Conservation (phyloP, 2,113 vertebrate genomes). For the Muscicapa adusta region DNA sequence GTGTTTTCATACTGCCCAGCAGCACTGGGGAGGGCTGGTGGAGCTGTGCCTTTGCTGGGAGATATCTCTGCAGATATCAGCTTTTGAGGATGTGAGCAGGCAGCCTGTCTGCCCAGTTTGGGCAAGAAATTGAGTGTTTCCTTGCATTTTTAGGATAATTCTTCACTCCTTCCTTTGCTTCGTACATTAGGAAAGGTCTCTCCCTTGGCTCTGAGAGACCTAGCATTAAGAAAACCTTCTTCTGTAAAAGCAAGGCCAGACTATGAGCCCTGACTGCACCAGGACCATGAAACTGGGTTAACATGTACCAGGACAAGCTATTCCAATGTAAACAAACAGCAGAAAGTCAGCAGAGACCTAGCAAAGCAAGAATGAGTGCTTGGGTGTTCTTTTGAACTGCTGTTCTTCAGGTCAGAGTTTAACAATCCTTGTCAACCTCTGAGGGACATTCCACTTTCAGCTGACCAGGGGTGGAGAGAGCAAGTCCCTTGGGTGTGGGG, state of each 20-base stretch:
- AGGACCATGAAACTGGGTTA: neutral
- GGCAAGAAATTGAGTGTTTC: neutral
- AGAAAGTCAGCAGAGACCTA: neutral
- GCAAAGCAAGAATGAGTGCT: neutral
- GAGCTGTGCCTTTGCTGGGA: neutral
- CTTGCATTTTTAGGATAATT: neutral
- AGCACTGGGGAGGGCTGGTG: neutral
- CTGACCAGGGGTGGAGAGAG: neutral
- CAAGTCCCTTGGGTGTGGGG: neutral
- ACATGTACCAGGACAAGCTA: neutral
- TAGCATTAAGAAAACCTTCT: neutral
- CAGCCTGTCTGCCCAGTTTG: fast-evolving
- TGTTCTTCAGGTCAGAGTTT: fast-evolving
- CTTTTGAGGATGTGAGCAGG: neutral
- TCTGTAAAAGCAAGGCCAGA: neutral
- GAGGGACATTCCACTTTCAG: neutral
- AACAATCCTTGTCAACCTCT: neutral
- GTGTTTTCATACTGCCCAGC: fast-evolving
- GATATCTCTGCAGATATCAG: neutral
- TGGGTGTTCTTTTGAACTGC: neutral
- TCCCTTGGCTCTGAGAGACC: neutral
- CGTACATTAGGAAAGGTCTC: neutral
- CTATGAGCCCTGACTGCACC: neutral
- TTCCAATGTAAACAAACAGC: neutral
- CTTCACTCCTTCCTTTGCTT: neutral